Evolutionary conservation across 2,888 invertebrate species (phyloP).

Genomic region (Mesopsocus fuscifrons): DNA sequence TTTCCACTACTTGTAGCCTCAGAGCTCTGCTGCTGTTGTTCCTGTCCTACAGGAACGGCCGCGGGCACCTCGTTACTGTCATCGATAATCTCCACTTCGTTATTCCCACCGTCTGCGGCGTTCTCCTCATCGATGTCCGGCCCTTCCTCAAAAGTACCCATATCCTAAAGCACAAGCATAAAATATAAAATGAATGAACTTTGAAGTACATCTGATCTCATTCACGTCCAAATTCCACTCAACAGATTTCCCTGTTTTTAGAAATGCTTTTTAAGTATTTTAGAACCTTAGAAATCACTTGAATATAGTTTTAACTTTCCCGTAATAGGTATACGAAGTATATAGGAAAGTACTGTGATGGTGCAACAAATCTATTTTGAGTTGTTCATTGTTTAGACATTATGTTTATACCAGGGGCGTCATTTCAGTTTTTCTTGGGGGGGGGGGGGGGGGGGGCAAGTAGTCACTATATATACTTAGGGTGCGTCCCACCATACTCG

Average conservation of each 20-base stretch:
- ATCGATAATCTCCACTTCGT: slow-evolving; percentile 39
- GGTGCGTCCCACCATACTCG: too few relatives aligned
- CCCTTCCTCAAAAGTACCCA: slow-evolving; percentile 30
- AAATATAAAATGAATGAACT: slow-evolving; percentile 7
- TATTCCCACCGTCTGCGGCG: slow-evolving; percentile 36
- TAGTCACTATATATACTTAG: too few relatives aligned
- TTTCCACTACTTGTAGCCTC: slow-evolving; percentile 56
- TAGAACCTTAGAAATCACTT: too few relatives aligned
- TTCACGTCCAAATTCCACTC: slow-evolving; percentile 3
- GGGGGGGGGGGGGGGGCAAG: too few relatives aligned
- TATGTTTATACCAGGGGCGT: too few relatives aligned
- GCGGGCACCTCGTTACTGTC: slow-evolving; percentile 40
- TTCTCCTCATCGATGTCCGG: slow-evolving; percentile 22
- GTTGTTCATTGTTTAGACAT: too few relatives aligned
- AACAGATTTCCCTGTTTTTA: background rate
- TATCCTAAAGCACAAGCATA: slow-evolving; percentile 21
- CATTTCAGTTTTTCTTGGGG: too few relatives aligned
- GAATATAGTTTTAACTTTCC: too few relatives aligned
- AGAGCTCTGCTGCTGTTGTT: slow-evolving; percentile 28
- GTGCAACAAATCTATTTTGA: too few relatives aligned
- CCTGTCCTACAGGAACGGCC: slow-evolving; percentile 16
- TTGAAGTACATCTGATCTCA: background rate
- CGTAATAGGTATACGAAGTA: too few relatives aligned
- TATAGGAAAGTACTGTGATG: too few relatives aligned
- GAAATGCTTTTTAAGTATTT: background rate